phyloP scores from a whole-genome alignment of 2,888 invertebrate species.

The Timema cristinae region DNA sequence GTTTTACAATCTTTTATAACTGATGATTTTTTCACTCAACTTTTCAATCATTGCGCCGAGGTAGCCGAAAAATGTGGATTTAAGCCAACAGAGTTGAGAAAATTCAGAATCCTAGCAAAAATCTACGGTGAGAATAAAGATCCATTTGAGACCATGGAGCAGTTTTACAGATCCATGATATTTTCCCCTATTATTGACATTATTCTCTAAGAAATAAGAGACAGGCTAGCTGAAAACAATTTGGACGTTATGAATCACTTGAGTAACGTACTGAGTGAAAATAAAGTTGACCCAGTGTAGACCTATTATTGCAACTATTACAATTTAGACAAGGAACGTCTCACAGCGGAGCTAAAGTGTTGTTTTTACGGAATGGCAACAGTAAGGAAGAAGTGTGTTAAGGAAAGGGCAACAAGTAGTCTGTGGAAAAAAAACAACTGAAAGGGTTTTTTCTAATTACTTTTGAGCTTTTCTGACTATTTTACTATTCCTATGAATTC shows the following conservation, averaged over 20 bases:
- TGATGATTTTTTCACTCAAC: slow-evolving; percentile 1
- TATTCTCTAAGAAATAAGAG: not conserved
- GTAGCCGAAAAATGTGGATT: not conserved
- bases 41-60: not conserved
- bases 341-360: not conserved
- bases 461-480: not conserved
- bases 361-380: not conserved
- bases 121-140: not conserved
- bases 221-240: slow-evolving; percentile 5
- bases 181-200: not conserved
- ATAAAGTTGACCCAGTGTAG: slow-evolving; percentile 1
- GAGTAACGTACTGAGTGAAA: not conserved
- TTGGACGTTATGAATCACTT: not conserved
- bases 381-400: not conserved
- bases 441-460: not conserved
- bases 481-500: not conserved
- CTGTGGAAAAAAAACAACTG: not conserved
- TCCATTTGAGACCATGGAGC: not conserved
- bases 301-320: not conserved
- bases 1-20: not conserved
- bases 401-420: slow-evolving; percentile 1
- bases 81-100: not conserved
- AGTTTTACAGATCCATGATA: not conserved
- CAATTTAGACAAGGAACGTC: slow-evolving; percentile 5
- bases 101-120: not conserved